Evolutionary conservation across 2,888 invertebrate species (phyloP).

Genomic region (Octonoba sinensis): DNA sequence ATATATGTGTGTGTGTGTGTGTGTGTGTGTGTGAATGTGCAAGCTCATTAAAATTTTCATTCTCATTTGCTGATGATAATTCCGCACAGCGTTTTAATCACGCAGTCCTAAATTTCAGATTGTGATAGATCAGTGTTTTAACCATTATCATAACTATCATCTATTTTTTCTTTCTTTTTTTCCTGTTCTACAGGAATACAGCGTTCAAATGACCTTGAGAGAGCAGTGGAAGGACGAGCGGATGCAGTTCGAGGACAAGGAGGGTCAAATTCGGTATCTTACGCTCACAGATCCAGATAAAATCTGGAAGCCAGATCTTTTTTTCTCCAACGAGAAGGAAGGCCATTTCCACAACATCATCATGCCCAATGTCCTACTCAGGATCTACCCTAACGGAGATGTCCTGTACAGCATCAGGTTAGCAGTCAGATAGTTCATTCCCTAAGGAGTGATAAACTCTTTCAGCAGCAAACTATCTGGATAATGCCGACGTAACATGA

Average conservation of each 20-base stretch:
- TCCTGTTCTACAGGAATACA: slow-evolving; percentile 84
- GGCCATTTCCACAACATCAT: slow-evolving; percentile 95
- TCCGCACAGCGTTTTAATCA: too few species aligned
- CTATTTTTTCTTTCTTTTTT: too few species aligned
- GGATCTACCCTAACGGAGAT: slow-evolving; percentile 94
- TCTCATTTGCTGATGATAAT: too few species aligned
- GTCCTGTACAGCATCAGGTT: slow-evolving; percentile 95
- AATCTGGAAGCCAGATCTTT: slow-evolving; percentile 98
- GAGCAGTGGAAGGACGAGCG: slow-evolving; percentile 97
- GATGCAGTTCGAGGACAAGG: slow-evolving; percentile 70
- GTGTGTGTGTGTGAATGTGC: too few species aligned
- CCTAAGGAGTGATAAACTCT: too few species aligned
- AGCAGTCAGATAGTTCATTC: slow-evolving; percentile 67
- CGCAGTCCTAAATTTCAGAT: too few species aligned
- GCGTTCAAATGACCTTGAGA: slow-evolving; percentile 95
- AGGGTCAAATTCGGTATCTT: slow-evolving; percentile 76
- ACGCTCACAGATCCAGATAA: slow-evolving; percentile 93
- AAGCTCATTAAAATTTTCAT: too few species aligned
- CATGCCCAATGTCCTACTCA: slow-evolving; percentile 97
- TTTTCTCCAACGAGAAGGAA: slow-evolving; percentile 97
- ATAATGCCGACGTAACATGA: too few species aligned
- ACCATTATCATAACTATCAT: too few species aligned
- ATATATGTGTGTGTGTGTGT: too few species aligned
- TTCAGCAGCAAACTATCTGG: too few species aligned
- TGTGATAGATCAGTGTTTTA: too few species aligned